phyloP scores from a whole-genome alignment of 2,113 vertebrate genomes.

The Platichthys stellatus region DNA sequence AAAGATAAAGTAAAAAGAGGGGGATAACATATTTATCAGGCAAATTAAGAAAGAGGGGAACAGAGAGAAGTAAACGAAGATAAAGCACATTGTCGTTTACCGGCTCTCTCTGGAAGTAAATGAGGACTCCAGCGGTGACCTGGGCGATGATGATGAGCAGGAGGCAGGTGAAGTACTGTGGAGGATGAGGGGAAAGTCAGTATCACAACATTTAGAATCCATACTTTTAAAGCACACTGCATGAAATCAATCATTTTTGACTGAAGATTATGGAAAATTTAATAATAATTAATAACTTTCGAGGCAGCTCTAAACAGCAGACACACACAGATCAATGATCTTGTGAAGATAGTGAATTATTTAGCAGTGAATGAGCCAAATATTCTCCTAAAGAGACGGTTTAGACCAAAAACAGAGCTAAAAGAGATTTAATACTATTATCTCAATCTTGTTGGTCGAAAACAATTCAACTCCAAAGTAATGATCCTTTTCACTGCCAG shows the following conservation, averaged over 20 bases:
- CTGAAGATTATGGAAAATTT: too few relatives aligned
- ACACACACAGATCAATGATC: neutral
- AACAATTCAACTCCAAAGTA: too few relatives aligned
- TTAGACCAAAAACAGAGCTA: too few relatives aligned
- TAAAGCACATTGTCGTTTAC: constrained; percentile 64
- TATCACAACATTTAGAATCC: neutral
- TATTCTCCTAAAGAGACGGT: too few relatives aligned
- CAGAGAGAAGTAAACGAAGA: neutral
- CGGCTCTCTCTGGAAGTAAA: constrained; percentile 87
- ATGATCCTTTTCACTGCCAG: too few relatives aligned
- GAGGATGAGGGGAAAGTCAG: neutral
- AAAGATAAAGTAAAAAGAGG: neutral
- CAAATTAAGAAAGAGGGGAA: neutral
- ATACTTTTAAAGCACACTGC: neutral
- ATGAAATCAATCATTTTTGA: neutral
- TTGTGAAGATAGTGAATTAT: too few relatives aligned
- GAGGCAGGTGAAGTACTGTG: constrained; percentile 91
- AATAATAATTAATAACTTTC: too few relatives aligned
- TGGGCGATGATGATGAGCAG: constrained; percentile 91
- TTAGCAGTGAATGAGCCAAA: too few relatives aligned
- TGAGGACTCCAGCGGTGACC: constrained; percentile 87
- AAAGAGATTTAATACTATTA: too few relatives aligned
- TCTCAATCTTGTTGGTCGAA: too few relatives aligned
- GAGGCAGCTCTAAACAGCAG: too few relatives aligned
- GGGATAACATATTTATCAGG: neutral